A percentile compares a stretch with the other conserved stretches of the same genome.
Evolutionary conservation across 2,888 invertebrate species (phyloP).

Genomic region (Halictus quadricinctus): DNA sequence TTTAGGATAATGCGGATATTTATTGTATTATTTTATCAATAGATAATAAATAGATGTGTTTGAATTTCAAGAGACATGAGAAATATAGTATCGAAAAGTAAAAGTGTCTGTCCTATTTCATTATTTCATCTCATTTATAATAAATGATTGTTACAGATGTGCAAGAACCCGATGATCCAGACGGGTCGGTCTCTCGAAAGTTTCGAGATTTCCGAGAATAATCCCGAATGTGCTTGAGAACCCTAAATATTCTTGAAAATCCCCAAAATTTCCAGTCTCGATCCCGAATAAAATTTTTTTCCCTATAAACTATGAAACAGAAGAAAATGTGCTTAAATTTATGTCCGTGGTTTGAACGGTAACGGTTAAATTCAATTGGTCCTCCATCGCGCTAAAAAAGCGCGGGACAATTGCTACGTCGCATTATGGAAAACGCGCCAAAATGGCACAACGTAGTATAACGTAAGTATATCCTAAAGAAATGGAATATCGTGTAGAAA

Average conservation of each 20-base stretch:
- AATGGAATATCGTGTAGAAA: background rate
- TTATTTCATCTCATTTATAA: background rate
- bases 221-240: too few relatives aligned
- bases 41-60: constrained; percentile 80
- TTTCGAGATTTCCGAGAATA: too few relatives aligned
- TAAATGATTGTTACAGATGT: background rate
- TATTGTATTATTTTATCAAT: constrained; percentile 79
- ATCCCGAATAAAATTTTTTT: background rate
- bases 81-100: constrained; percentile 67
- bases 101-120: constrained; percentile 25
- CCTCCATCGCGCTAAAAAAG: background rate
- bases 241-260: background rate
- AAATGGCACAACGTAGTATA: constrained; percentile 77
- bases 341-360: background rate
- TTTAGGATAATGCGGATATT: constrained; percentile 77
- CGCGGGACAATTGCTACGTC: constrained; percentile 2
- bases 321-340: background rate
- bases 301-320: background rate
- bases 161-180: too few relatives aligned
- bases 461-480: constrained; percentile 69
- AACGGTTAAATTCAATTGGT: constrained; percentile 9
- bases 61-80: constrained; percentile 75
- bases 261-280: background rate
- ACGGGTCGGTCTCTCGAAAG: too few relatives aligned
- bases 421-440: constrained; percentile 48